A percentile compares a stretch with the other conserved stretches of the same genome.
Evolutionary conservation across 2,797 vertebrate genomes (phyloP).

Genomic region (Vireo griseus): DNA sequence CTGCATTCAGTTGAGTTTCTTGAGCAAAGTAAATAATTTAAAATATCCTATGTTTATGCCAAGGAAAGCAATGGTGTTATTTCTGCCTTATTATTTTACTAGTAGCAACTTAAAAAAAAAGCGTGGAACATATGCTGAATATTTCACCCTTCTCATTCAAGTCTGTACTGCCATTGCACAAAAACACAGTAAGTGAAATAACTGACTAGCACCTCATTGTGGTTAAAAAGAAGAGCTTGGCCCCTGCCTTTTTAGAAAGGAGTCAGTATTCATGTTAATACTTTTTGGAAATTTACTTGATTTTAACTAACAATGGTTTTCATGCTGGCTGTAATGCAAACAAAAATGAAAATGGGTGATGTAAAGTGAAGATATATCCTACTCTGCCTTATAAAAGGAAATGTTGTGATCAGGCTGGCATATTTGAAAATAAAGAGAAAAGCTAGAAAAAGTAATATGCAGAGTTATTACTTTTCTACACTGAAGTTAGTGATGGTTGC

Average conservation of each 20-base stretch:
- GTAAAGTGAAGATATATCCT: not conserved
- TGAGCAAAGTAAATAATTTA: not conserved
- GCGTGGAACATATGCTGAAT: not conserved
- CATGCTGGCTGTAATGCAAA: not conserved
- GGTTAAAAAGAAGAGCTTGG: not conserved
- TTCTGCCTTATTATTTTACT: not conserved
- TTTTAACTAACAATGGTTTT: not conserved
- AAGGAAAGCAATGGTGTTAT: not conserved
- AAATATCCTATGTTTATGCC: not conserved
- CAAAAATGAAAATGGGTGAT: not conserved
- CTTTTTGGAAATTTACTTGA: not conserved
- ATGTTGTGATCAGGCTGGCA: not conserved
- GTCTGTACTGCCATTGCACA: not conserved
- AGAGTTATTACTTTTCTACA: not conserved
- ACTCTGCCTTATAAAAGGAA: not conserved
- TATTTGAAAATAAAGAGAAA: not conserved
- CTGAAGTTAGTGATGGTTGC: not conserved
- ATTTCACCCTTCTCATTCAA: not conserved
- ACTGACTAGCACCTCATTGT: conserved; percentile 5
- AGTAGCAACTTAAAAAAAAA: not conserved
- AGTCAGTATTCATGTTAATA: not conserved
- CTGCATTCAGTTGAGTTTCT: not conserved
- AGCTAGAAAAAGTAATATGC: not conserved
- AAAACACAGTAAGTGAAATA: not conserved
- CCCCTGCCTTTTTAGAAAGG: not conserved